phyloP scores from a whole-genome alignment of 1,140 invertebrate genomes.

The Ruditapes philippinarum region DNA sequence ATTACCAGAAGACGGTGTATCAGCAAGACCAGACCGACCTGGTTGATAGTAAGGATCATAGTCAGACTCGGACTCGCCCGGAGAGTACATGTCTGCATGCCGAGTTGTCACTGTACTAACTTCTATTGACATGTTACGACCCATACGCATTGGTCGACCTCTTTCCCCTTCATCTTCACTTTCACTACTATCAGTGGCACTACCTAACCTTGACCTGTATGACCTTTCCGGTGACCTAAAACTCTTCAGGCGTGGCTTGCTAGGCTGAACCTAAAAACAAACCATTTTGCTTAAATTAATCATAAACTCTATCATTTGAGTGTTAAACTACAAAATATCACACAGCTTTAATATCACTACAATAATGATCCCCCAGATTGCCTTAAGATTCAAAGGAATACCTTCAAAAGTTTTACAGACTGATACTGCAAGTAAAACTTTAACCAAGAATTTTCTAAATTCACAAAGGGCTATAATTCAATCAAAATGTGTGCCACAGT shows the following conservation, averaged over 20 bases:
- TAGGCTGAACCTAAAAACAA: neutral
- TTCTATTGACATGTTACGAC: slow-evolving; percentile 40
- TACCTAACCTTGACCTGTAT: slow-evolving; percentile 67
- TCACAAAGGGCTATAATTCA: too few relatives aligned
- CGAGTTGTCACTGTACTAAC: slow-evolving; percentile 23
- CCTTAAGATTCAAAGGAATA: too few relatives aligned
- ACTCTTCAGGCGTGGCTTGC: slow-evolving; percentile 59
- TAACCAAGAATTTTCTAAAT: too few relatives aligned
- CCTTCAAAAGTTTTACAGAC: too few relatives aligned
- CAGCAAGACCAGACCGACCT: slow-evolving; percentile 62
- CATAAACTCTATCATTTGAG: too few relatives aligned
- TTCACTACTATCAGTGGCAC: slow-evolving; percentile 60
- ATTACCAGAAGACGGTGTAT: slow-evolving; percentile 71
- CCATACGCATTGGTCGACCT: slow-evolving; percentile 13
- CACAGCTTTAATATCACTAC: too few relatives aligned
- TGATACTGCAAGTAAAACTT: too few relatives aligned
- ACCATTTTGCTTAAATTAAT: too few relatives aligned
- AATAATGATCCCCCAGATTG: too few relatives aligned
- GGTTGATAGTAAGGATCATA: slow-evolving; percentile 65
- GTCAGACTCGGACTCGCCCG: slow-evolving; percentile 69
- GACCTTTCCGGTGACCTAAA: slow-evolving; percentile 65
- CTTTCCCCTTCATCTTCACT: slow-evolving; percentile 57
- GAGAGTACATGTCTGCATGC: slow-evolving; percentile 44
- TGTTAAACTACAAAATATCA: too few relatives aligned
- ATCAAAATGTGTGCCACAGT: too few relatives aligned